Evolutionary conservation across 2,797 vertebrate genomes (phyloP).

Genomic region (Synaphobranchus kaupii): DNA sequence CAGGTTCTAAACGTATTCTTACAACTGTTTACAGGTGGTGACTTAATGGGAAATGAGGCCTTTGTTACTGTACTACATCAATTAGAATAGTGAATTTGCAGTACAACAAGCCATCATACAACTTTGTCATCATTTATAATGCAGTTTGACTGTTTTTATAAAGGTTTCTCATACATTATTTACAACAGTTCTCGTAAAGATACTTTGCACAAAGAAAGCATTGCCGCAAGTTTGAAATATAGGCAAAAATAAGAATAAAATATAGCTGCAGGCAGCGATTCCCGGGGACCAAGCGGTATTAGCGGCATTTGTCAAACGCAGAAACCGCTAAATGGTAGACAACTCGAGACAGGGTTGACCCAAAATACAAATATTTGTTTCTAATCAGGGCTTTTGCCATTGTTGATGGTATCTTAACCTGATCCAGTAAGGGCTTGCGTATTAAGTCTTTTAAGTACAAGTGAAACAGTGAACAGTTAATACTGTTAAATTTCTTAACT

Average conservation of each 20-base stretch:
- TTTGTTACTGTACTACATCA: conserved; percentile 66
- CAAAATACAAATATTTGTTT: too few relatives aligned
- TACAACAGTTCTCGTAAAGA: conserved; percentile 72
- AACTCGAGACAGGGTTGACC: too few relatives aligned
- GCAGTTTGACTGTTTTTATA: conserved; percentile 79
- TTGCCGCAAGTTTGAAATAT: conserved; percentile 66
- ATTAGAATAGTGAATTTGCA: conserved; percentile 73
- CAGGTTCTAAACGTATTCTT: conserved; percentile 57
- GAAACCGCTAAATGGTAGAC: too few relatives aligned
- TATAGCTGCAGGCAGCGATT: too few relatives aligned
- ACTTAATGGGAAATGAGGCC: conserved; percentile 61
- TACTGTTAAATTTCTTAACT: too few relatives aligned
- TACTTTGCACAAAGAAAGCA: conserved; percentile 68
- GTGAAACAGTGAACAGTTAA: too few relatives aligned
- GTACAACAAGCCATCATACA: conserved; percentile 70
- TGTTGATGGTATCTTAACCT: too few relatives aligned
- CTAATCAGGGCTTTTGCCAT: too few relatives aligned
- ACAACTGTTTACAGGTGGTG: conserved; percentile 60
- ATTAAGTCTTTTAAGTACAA: too few relatives aligned
- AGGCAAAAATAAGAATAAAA: conserved; percentile 36
- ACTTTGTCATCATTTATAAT: conserved; percentile 83
- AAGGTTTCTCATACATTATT: conserved; percentile 86
- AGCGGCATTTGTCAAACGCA: too few relatives aligned
- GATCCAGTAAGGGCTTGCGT: too few relatives aligned
- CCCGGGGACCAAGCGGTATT: too few relatives aligned